Percentiles rank a stretch among this genome's conserved stretches.
Evolutionary conservation across 2,113 vertebrate species (phyloP).

Genomic region (Ptilorrhoa leucosticta): DNA sequence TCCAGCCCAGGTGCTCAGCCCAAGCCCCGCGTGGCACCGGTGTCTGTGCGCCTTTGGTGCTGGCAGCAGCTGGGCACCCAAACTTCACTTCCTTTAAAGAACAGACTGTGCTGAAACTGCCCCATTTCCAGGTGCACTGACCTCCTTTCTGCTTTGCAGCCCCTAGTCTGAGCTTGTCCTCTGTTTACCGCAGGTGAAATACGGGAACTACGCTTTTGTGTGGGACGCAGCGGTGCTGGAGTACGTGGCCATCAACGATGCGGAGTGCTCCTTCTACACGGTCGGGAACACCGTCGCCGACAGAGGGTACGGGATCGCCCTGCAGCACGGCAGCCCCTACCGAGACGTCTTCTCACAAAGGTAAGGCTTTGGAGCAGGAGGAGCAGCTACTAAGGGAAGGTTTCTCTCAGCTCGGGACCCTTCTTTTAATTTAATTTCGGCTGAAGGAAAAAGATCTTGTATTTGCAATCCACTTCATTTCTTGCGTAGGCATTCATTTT

Average conservation of each 20-base stretch:
- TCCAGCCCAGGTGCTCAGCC: background rate
- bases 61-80: background rate
- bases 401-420: background rate
- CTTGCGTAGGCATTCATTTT: background rate
- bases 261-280: conserved; percentile 94
- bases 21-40: background rate
- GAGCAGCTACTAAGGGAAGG: background rate
- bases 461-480: background rate
- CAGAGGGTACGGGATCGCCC: conserved; percentile 93
- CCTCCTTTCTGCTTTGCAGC: background rate
- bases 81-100: background rate
- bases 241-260: conserved; percentile 93
- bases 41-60: background rate
- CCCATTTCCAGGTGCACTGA: background rate
- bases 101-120: background rate
- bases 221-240: conserved; percentile 97
- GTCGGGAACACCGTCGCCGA: conserved; percentile 87
- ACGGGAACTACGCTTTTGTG: conserved; percentile 93
- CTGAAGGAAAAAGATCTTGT: background rate
- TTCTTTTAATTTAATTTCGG: background rate
- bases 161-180: background rate
- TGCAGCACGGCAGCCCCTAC: conserved; percentile 97
- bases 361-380: conserved; percentile 66
- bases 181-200: conserved; percentile 82
- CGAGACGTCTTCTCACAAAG: conserved; percentile 96